Evolutionary conservation across 2,797 vertebrate genomes (phyloP).

Genomic region (Poeciliopsis infans): DNA sequence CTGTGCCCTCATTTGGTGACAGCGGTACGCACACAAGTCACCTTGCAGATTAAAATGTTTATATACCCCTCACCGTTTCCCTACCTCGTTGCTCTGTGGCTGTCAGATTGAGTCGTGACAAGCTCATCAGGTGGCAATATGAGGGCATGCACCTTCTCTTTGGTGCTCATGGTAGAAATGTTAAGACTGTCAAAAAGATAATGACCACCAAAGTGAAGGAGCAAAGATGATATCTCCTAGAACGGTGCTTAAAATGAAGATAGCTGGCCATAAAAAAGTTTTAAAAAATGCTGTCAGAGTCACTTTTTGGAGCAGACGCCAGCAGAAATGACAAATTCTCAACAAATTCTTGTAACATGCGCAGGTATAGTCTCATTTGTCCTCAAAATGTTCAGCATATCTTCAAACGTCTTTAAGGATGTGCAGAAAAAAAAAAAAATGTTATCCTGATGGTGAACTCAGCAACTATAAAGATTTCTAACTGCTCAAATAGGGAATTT

Average conservation of each 20-base stretch:
- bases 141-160: neutral
- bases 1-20: neutral
- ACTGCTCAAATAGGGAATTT: neutral
- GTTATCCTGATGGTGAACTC: neutral
- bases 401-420: neutral
- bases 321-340: neutral
- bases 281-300: neutral
- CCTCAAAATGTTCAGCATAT: neutral
- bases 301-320: neutral
- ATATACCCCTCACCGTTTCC: neutral
- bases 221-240: neutral
- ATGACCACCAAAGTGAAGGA: neutral
- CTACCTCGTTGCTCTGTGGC: neutral
- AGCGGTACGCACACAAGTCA: neutral
- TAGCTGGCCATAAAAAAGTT: too few species aligned
- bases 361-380: neutral
- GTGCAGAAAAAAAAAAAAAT: neutral
- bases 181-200: neutral
- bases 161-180: neutral
- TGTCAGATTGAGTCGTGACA: neutral
- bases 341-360: neutral
- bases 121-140: constrained; percentile 2
- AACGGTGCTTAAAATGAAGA: neutral
- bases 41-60: neutral
- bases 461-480: neutral